These are phyloP conservation scores for Oscheius sp. DNA, from an alignment of 1,140 invertebrate genomes.

Conservation along the genomic window DNA sequence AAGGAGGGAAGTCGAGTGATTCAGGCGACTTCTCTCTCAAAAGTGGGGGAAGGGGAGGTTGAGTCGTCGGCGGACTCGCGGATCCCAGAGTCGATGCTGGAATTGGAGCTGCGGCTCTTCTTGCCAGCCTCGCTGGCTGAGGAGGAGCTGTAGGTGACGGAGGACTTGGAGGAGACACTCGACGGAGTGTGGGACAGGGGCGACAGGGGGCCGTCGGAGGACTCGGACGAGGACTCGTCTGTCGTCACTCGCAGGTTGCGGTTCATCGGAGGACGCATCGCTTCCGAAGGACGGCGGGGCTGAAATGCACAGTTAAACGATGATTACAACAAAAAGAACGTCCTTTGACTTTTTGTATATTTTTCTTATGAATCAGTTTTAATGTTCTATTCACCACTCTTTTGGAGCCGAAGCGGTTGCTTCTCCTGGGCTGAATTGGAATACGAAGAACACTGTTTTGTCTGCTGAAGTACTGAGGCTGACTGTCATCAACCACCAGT, in stretches of 20 bases:
- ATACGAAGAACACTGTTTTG: conserved; percentile 41
- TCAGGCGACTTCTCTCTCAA: conserved; percentile 19
- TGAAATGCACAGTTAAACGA: too few species aligned
- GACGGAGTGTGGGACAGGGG: neutral
- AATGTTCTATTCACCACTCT: conserved; percentile 22
- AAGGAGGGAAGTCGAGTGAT: neutral
- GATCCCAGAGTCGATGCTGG: conserved; percentile 19
- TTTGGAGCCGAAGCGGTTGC: conserved; percentile 34
- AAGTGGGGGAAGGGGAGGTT: conserved; percentile 10
- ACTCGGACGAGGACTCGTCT: conserved; percentile 14
- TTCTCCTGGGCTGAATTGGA: conserved; percentile 42
- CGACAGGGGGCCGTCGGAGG: neutral
- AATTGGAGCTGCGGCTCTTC: conserved; percentile 14
- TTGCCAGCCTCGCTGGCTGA: neutral
- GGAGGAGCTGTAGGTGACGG: neutral
- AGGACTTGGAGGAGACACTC: neutral
- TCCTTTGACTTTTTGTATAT: neutral
- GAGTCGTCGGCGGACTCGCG: neutral
- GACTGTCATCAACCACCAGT: conserved; percentile 25
- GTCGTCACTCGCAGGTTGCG: conserved; percentile 20
- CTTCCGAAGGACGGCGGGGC: conserved; percentile 23
- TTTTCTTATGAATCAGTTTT: too few species aligned
- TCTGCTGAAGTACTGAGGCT: conserved; percentile 36
- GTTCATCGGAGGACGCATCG: neutral
- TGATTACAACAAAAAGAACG: too few species aligned